phyloP scores from a whole-genome alignment of 92 coral and sea anemone species.

The Zoanthus sociatus region DNA sequence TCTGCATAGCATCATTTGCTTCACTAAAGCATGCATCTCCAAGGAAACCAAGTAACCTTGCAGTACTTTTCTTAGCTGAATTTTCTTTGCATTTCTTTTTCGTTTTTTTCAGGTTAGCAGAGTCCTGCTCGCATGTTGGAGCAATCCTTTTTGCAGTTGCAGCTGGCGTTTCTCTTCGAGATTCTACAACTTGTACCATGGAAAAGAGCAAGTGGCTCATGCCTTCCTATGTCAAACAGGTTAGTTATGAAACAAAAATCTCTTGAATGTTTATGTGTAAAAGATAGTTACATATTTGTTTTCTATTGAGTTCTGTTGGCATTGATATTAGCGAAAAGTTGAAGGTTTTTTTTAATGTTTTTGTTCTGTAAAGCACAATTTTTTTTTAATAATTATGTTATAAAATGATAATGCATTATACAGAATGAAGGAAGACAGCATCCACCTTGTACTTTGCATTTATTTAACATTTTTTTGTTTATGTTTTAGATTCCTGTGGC shows the following conservation, averaged over 20 bases:
- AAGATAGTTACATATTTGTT: conserved; percentile 1
- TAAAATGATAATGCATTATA: conserved; percentile 1
- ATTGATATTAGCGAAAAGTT: conserved; percentile 6
- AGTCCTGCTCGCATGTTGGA: conserved; percentile 10
- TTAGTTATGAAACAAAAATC: conserved; percentile 5
- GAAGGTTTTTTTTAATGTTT: conserved; percentile 3
- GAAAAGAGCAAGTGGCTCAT: conserved; percentile 9
- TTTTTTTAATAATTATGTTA: neutral
- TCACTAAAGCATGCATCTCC: conserved; percentile 9
- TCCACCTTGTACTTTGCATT: conserved; percentile 4
- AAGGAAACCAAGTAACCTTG: conserved; percentile 5
- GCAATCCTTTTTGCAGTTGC: conserved; percentile 9
- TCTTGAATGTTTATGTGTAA: conserved; percentile 1
- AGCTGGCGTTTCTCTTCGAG: conserved; percentile 10
- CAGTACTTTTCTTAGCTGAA: conserved; percentile 7
- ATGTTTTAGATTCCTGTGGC: conserved; percentile 5
- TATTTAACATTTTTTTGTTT: conserved; percentile 1
- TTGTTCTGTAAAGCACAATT: conserved; percentile 3
- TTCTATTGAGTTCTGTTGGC: conserved; percentile 4
- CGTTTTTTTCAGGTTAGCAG: conserved; percentile 4
- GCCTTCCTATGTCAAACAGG: conserved; percentile 9
- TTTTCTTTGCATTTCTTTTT: conserved; percentile 5
- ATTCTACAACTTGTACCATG: conserved; percentile 7
- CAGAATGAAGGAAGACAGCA: conserved; percentile 5
- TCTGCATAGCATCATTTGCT: conserved; percentile 2